phyloP scores from a whole-genome alignment of 2,113 vertebrate species.

The Canis aureus region DNA sequence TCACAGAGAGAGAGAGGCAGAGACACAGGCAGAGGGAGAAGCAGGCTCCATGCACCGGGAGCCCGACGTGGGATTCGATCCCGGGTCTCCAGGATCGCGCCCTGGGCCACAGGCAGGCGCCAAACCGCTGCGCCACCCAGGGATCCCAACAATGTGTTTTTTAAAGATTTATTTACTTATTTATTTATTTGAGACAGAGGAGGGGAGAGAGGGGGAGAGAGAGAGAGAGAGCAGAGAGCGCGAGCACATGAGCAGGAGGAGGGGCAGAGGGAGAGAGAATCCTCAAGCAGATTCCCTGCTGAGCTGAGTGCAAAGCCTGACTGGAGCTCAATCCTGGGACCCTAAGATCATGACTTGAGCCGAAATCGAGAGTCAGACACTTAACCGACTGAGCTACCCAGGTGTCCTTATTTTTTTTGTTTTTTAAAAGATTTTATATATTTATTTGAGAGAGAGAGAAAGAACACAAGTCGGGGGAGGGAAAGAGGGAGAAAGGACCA shows the following conservation, averaged over 20 bases:
- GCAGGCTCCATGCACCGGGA: no score
- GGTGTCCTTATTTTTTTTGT: neutral
- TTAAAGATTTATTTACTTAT: neutral
- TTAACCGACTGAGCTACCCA: no score
- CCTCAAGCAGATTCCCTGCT: neutral
- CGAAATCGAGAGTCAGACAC: no score
- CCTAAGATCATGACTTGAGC: no score
- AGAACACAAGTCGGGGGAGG: no score
- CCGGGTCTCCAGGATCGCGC: no score
- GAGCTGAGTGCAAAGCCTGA: neutral
- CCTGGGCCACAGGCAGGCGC: no score
- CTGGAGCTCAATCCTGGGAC: neutral
- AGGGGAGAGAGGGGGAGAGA: neutral
- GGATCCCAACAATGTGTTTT: neutral
- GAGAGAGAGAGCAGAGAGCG: neutral
- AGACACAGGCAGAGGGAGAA: no score
- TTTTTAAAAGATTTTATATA: neutral
- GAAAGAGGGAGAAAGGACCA: neutral
- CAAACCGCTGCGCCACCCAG: no score
- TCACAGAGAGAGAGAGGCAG: no score
- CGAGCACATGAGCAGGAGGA: neutral
- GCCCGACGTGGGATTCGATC: no score
- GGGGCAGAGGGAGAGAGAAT: neutral
- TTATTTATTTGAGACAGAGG: neutral
- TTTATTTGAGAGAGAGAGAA: neutral